phyloP scores from a whole-genome alignment of 2,113 vertebrate species.

The Crotalus horridus region DNA sequence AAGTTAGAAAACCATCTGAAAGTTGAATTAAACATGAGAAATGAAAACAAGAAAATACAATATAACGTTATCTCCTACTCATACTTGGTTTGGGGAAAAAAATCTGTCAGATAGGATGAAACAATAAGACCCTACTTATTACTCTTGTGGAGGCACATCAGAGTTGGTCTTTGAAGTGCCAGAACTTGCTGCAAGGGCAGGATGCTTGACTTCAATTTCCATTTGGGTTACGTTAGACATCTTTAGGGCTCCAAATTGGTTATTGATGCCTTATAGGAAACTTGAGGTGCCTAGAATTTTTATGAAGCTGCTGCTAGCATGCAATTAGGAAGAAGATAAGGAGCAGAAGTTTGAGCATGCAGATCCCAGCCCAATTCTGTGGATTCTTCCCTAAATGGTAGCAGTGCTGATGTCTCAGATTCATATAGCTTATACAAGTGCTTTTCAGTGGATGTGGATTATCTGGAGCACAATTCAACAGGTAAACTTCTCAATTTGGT shows the following conservation, averaged over 20 bases:
- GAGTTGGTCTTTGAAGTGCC: neutral
- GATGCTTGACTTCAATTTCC: neutral
- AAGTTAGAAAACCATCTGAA: neutral
- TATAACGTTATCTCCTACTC: neutral
- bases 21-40: neutral
- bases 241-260: neutral
- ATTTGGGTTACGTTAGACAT: neutral
- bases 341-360: neutral
- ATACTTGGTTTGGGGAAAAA: neutral
- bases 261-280: neutral
- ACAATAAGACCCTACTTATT: neutral
- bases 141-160: neutral
- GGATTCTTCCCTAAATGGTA: neutral
- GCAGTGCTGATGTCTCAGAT: neutral
- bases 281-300: neutral
- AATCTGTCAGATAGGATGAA: neutral
- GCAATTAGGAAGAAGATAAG: conserved; percentile 3
- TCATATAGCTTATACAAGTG: neutral
- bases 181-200: neutral
- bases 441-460: neutral
- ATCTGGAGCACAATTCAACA: neutral
- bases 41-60: fast-evolving
- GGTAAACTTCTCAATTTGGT: neutral
- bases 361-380: neutral
- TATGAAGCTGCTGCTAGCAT: neutral